Evolutionary conservation across 2,888 invertebrate genomes (phyloP).

Genomic region (Mesopsocus fuscifrons): DNA sequence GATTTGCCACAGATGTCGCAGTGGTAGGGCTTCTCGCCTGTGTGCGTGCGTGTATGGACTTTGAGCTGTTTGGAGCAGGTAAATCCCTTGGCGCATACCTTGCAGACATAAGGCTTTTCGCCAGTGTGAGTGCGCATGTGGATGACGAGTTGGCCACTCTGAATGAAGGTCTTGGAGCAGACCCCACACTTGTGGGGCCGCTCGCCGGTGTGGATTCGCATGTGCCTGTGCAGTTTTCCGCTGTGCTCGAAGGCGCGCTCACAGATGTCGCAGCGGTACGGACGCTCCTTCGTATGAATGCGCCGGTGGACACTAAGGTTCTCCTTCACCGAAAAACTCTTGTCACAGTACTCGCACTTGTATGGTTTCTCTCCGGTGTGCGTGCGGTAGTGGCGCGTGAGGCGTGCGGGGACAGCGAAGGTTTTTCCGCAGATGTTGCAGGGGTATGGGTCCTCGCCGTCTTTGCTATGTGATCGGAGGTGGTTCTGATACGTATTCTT

Average conservation of each 20-base stretch:
- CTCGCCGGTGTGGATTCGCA: slow-evolving; percentile 79
- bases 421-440: slow-evolving; percentile 83
- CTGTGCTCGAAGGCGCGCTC: slow-evolving; percentile 79
- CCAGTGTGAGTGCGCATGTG: slow-evolving; percentile 81
- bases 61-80: slow-evolving; percentile 83
- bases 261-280: slow-evolving; percentile 77
- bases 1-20: slow-evolving; percentile 82
- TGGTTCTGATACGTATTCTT: slow-evolving; percentile 56
- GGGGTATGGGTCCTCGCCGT: slow-evolving; percentile 52
- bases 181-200: slow-evolving; percentile 76
- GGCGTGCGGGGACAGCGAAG: slow-evolving; percentile 73
- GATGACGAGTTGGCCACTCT: slow-evolving; percentile 77
- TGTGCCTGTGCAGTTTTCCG: slow-evolving; percentile 75
- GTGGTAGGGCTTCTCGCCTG: slow-evolving; percentile 77
- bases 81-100: slow-evolving; percentile 74
- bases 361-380: slow-evolving; percentile 84
- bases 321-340: slow-evolving; percentile 83
- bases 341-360: slow-evolving; percentile 80
- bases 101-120: slow-evolving; percentile 65
- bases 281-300: slow-evolving; percentile 81
- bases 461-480: slow-evolving; percentile 41
- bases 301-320: slow-evolving; percentile 73
- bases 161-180: slow-evolving; percentile 78
- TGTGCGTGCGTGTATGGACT: slow-evolving; percentile 79
- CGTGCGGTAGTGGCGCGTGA: slow-evolving; percentile 69